Percentiles rank a stretch among this genome's conserved stretches.
Conservation (phyloP, 2,113 vertebrate species). For the Micromys minutus region DNA sequence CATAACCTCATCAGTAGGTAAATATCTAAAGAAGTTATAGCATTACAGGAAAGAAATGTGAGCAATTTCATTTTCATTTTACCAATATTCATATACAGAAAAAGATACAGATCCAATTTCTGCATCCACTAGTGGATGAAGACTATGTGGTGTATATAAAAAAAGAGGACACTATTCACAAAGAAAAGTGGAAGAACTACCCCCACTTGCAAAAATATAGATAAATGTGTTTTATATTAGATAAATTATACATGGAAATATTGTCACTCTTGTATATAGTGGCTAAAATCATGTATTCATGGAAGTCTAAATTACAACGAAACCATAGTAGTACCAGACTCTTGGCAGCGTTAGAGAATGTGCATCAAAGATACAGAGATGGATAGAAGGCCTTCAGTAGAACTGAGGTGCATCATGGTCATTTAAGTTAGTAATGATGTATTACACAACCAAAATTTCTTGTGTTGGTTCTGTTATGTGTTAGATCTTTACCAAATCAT, state of each 20-base stretch:
- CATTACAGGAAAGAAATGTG: background rate
- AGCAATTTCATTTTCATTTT: background rate
- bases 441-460: background rate
- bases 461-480: background rate
- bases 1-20: background rate
- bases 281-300: background rate
- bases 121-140: background rate
- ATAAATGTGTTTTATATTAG: background rate
- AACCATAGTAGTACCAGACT: background rate
- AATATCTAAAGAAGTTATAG: background rate
- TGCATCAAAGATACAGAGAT: background rate
- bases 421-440: background rate
- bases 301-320: too few relatives aligned
- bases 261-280: background rate
- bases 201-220: background rate
- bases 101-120: accelerated
- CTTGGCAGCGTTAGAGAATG: background rate
- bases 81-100: background rate
- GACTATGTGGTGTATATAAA: too few relatives aligned
- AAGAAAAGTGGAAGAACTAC: background rate
- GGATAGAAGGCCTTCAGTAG: background rate
- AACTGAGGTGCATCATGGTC: background rate
- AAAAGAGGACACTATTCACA: background rate
- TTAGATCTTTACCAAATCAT: background rate
- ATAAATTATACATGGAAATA: background rate